These are phyloP conservation scores for Pteropus alecto DNA, from an alignment of 2,113 vertebrate genomes.

Conservation along the genomic window DNA sequence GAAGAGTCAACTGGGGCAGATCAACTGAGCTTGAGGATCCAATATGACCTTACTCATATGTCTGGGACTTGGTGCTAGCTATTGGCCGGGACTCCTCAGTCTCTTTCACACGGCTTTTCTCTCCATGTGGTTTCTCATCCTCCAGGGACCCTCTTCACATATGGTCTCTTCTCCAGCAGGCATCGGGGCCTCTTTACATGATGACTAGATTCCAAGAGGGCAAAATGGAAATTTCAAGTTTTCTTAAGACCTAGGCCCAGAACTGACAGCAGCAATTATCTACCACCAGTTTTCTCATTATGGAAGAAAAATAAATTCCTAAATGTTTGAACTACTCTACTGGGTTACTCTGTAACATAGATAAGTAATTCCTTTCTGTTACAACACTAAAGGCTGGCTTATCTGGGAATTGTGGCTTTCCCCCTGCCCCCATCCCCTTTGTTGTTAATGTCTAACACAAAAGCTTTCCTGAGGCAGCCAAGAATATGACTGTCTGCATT, in stretches of 20 bases:
- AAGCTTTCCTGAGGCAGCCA: neutral
- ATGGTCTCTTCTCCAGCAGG: neutral
- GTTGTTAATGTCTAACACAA: neutral
- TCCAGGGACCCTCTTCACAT: neutral
- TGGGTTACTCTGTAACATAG: neutral
- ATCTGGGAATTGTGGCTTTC: neutral
- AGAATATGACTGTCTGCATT: neutral
- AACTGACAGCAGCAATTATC: neutral
- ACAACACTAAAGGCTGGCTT: neutral
- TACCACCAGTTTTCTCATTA: neutral
- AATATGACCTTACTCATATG: neutral
- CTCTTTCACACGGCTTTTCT: neutral
- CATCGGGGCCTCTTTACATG: neutral
- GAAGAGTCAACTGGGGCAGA: accelerated
- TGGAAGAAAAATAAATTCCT: slow-evolving; percentile 13
- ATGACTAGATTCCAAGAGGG: neutral
- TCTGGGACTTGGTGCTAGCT: neutral
- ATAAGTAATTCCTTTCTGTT: neutral
- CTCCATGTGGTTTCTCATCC: neutral
- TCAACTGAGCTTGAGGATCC: neutral
- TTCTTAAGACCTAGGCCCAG: neutral
- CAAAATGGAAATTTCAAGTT: neutral
- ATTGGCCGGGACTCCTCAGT: neutral
- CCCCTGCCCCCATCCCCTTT: neutral
- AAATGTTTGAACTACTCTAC: neutral